Percentiles rank a stretch among this genome's conserved stretches.
Conservation (phyloP, 2,113 vertebrate genomes). For the Desmodus rotundus region DNA sequence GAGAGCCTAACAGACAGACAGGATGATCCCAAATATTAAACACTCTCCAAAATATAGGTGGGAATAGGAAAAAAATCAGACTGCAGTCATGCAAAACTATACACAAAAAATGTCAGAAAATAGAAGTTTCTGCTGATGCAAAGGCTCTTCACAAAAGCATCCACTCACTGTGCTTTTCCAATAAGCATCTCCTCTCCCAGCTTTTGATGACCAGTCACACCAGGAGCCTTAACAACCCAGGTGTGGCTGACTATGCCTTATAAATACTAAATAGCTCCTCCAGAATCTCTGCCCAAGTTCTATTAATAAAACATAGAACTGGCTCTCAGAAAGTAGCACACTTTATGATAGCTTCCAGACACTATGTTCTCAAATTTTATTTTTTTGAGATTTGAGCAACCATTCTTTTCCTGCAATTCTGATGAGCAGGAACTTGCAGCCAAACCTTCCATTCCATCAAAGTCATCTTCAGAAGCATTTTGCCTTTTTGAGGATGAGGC, state of each 20-base stretch:
- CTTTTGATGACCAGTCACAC: neutral
- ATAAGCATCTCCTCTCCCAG: neutral
- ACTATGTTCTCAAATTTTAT: neutral
- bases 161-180: neutral
- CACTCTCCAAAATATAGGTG: neutral
- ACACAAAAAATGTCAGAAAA: neutral
- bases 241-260: neutral
- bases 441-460: neutral
- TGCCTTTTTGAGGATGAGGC: neutral
- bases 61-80: neutral
- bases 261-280: slow-evolving; percentile 43
- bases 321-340: neutral
- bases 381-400: neutral
- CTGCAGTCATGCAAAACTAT: neutral
- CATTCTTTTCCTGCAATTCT: slow-evolving; percentile 1
- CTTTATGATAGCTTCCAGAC: neutral
- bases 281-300: slow-evolving; percentile 6
- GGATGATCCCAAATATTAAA: neutral
- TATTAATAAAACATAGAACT: slow-evolving; percentile 51
- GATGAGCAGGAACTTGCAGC: neutral
- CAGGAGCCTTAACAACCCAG: neutral
- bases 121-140: neutral
- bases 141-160: neutral
- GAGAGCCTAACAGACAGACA: neutral
- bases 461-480: neutral